A percentile compares a stretch with the other conserved stretches of the same genome.
Conservation (phyloP, 2,113 vertebrate genomes). For the Pelecanus crispus region DNA sequence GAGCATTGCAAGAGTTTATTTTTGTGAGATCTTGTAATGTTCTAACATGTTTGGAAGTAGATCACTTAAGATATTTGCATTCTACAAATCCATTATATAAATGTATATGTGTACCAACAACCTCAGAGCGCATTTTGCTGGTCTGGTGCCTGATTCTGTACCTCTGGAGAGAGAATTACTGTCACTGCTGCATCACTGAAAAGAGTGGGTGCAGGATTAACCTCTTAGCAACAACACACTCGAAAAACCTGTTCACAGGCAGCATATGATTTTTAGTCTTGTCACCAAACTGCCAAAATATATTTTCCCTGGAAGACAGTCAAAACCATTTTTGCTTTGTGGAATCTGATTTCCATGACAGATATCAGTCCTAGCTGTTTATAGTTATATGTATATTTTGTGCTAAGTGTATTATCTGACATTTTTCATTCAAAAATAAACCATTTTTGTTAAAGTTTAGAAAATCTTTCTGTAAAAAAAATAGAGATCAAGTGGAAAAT, state of each 20-base stretch:
- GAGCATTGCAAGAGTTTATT: neutral
- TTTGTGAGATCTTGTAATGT: neutral
- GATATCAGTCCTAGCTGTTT: neutral
- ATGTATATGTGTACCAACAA: neutral
- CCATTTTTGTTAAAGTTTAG: neutral
- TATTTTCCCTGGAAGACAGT: neutral
- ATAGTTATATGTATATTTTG: neutral
- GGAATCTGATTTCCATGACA: neutral
- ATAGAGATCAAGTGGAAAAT: neutral
- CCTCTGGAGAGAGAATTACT: neutral
- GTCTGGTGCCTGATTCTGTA: neutral
- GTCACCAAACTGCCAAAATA: neutral
- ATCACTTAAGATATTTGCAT: neutral
- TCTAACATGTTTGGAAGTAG: neutral
- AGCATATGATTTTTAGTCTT: neutral
- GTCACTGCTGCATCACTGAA: neutral
- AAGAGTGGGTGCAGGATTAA: neutral
- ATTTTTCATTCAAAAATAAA: neutral
- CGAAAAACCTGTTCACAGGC: rapidly evolving
- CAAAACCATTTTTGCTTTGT: neutral
- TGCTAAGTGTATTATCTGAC: neutral
- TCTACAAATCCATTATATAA: neutral
- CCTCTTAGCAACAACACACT: neutral
- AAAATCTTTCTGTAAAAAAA: neutral
- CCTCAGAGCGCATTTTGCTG: neutral